Conservation (phyloP, 2,797 vertebrate genomes). For the Microcaecilia unicolor region DNA sequence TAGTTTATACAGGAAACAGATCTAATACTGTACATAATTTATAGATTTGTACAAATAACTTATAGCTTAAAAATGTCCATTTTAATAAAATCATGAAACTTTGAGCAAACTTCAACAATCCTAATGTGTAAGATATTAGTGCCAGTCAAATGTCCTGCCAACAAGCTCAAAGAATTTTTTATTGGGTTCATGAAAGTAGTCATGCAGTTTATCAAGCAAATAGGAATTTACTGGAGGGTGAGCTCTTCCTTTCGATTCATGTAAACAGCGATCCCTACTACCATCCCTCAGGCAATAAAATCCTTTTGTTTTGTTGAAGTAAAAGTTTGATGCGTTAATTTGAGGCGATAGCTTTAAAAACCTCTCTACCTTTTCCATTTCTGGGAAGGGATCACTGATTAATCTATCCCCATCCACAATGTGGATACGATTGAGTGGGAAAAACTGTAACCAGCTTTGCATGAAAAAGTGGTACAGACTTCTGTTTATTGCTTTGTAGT, state of each 20-base stretch:
- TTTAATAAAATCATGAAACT: slow-evolving; percentile 31
- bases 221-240: slow-evolving; percentile 74
- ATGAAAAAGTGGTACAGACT: slow-evolving; percentile 86
- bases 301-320: slow-evolving; percentile 94
- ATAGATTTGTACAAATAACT: slow-evolving; percentile 69
- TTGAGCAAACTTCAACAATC: slow-evolving; percentile 2
- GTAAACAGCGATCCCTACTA: slow-evolving; percentile 83
- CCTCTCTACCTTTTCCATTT: slow-evolving; percentile 83
- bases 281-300: slow-evolving; percentile 88
- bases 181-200: slow-evolving; percentile 87
- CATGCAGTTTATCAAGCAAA: slow-evolving; percentile 76
- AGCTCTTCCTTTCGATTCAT: slow-evolving; percentile 85
- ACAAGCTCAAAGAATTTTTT: slow-evolving; percentile 86
- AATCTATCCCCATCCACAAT: slow-evolving; percentile 86
- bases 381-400: slow-evolving; percentile 82
- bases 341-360: slow-evolving; percentile 80
- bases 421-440: slow-evolving; percentile 73
- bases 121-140: slow-evolving; percentile 40
- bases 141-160: slow-evolving; percentile 89
- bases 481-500: slow-evolving; percentile 91
- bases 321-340: slow-evolving; percentile 88
- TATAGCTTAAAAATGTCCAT: slow-evolving; percentile 57
- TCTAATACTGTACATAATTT: slow-evolving; percentile 65
- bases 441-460: slow-evolving; percentile 84
- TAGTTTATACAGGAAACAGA: slow-evolving; percentile 64